phyloP scores from a whole-genome alignment of 2,113 vertebrate species.

The Percina caprodes region DNA sequence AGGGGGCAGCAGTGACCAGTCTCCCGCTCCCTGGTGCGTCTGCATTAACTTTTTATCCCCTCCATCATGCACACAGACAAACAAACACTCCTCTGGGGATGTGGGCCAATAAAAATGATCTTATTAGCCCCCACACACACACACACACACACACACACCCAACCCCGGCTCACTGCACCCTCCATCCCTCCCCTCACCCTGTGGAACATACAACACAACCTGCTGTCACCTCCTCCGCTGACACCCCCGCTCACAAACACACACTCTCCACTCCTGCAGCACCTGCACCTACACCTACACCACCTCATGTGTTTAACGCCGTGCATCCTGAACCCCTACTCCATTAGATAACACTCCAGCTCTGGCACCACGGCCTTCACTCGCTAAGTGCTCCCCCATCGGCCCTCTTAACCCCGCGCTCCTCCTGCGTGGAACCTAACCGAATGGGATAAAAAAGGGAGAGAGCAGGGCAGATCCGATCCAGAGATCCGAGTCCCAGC shows the following conservation, averaged over 20 bases:
- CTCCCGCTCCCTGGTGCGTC: slow-evolving; percentile 43
- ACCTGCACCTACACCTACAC: slow-evolving; percentile 42
- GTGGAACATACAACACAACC: slow-evolving; percentile 68
- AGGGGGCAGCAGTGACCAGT: slow-evolving; percentile 83
- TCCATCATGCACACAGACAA: slow-evolving; percentile 80
- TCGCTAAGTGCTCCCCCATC: slow-evolving; percentile 74
- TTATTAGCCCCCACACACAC: slow-evolving; percentile 74
- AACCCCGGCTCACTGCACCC: slow-evolving; percentile 54
- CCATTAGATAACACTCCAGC: slow-evolving; percentile 81
- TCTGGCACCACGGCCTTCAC: slow-evolving; percentile 66
- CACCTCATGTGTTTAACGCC: slow-evolving; percentile 47
- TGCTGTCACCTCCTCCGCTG: slow-evolving; percentile 61
- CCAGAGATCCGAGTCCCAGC: slow-evolving; percentile 56
- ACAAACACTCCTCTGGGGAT: slow-evolving; percentile 80
- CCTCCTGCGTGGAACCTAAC: slow-evolving; percentile 59
- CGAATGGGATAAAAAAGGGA: slow-evolving; percentile 59
- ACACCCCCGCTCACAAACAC: slow-evolving; percentile 49
- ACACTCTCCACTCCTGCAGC: slow-evolving; percentile 45
- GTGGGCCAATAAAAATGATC: slow-evolving; percentile 79
- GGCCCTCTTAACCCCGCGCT: slow-evolving; percentile 69
- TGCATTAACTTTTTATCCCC: slow-evolving; percentile 75
- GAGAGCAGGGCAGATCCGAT: slow-evolving; percentile 45
- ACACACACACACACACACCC: too few species aligned
- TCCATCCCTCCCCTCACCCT: slow-evolving; percentile 52
- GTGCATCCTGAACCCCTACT: slow-evolving; percentile 72